These are phyloP conservation scores for Pachyseris speciosa DNA, from an alignment of 64 coral and sea anemone species.

Conservation along the genomic window DNA sequence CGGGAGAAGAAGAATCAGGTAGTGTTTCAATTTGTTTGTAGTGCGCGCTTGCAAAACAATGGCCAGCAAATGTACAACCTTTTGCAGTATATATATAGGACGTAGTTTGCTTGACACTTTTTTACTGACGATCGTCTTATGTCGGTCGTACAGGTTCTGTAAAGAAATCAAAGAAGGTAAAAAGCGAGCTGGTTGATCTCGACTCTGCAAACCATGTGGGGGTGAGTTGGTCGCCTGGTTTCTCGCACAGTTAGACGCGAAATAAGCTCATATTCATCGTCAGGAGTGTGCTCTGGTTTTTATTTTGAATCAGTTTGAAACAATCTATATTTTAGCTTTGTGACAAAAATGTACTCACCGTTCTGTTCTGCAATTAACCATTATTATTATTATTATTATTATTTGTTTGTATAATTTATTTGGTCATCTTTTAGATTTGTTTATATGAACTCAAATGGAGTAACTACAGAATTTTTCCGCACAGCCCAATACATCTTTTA, in stretches of 20 bases:
- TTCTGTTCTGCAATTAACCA: no score
- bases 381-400: no score
- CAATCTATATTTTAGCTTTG: no score
- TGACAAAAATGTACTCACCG: no score
- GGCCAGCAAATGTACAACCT: neutral
- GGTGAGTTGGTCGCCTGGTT: slow-evolving; percentile 50
- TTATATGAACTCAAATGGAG: no score
- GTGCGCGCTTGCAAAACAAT: neutral
- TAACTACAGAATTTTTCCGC: no score
- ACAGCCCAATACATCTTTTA: no score
- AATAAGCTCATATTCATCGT: neutral
- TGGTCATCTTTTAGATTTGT: no score
- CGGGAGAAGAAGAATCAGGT: slow-evolving; percentile 57
- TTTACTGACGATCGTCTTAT: slow-evolving; percentile 64
- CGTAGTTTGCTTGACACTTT: neutral
- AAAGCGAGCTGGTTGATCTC: slow-evolving; percentile 54
- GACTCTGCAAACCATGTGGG: slow-evolving; percentile 38
- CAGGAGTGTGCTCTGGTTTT: neutral
- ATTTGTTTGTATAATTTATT: no score
- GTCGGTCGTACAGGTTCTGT: slow-evolving; percentile 73
- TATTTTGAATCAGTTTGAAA: no score
- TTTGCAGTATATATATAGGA: neutral
- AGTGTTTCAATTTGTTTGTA: neutral
- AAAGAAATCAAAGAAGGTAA: slow-evolving; percentile 88
- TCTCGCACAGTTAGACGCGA: slow-evolving; percentile 25